Base-by-base conservation (phyloP, 64 coral and sea anemone genomes). In the Stylophora pistillata region DNA sequence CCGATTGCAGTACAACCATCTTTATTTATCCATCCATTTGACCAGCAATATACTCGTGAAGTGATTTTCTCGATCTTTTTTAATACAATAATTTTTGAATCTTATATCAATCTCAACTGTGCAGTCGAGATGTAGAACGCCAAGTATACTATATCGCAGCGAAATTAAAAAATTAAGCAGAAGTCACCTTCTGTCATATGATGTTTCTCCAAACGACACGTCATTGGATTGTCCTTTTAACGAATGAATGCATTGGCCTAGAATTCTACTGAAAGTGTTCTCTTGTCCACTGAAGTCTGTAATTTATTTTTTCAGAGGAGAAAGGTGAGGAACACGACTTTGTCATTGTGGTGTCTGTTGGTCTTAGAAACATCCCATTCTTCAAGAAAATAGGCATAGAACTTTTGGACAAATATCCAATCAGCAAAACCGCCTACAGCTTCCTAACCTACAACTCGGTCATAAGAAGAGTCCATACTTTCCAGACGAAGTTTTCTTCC, bases 401-500 rank as follows among this genome's bases (percentile, higher is more conserved):
- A 63, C 62, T 84, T 63, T n/a, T 84, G 31, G 62, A 84, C 21
- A 70, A 68, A n/a, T 62, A 84, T 53, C 80, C 80, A 23, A 70
- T 84, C 26, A 70, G 80, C 61, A 41, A 68, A 84, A 23, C 80
- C 15, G 37, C 5, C 2, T 84, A 84, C 62, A 84, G 80, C 12
- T 84, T 84, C 53, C 80, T 84, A 1, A 84, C 61, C 13, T 84
- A 53, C 61, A 53, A 84, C 34, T 84, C 62, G 27, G 61, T 20
- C 26, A 62, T 84, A 5, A 84, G 27, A 55, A 68, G 33, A 53
- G 15, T 84, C 32, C 66, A 21, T 10, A 70, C 31, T 70, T 84
- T 84, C 60, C 80, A 70, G 21, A 84, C 28, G 60, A 84, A 71
- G 34, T 84, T n/a, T 68, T 84, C 58, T 27, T 84, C 80, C 23